Evolutionary conservation across 2,888 invertebrate genomes (phyloP), one percentile per base, ranked within the genome.

Genomic region (Neocrepidodera transversa): DNA sequence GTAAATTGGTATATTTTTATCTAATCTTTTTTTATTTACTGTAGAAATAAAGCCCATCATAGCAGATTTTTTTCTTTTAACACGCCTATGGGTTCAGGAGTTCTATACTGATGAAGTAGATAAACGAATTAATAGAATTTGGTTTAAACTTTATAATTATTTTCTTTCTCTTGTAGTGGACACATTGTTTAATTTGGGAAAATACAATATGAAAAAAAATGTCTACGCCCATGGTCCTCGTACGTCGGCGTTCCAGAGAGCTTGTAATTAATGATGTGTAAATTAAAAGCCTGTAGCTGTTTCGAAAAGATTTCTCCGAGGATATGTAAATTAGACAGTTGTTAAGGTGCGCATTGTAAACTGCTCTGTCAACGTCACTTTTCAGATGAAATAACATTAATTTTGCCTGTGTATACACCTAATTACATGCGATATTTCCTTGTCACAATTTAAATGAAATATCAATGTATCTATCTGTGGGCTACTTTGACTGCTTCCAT

Each of bases 301-400:
- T 74, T 74, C 71, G 73, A 73, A 76, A 74, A 77, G 77, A 77
- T 78, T 77, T 76, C 76, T 76, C 75, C 66, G 73, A 74, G 76
- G 76, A 77, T 79, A 78, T 78, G 78, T 76, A 79, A 79, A 79
- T 79, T 74, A 78, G 77, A 76, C 76, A 76, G 76, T 74, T 75
- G 76, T 77, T 76, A 77, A 75, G 75, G 76, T 74, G 73, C 72
- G 72, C 76, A 75, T 75, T 76, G 76, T 75, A 74, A 73, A 74
- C 72, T 73, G 70, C 74, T 78, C 73, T 74, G 76, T 78, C 78
- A 76, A 75, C 73, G 77, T 76, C 77, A 74, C 65, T 43, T 45
- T 58, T 45, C 58, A 66, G 68, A 73, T 69, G 67, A 63, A 65
- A 61, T 66, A 62, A 68, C 73, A 75, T 75, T 67, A 64, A 72